Evolutionary conservation across 2,888 invertebrate species (phyloP), one percentile per base, ranked within the genome.

Genomic region (Dascillus cervinus): DNA sequence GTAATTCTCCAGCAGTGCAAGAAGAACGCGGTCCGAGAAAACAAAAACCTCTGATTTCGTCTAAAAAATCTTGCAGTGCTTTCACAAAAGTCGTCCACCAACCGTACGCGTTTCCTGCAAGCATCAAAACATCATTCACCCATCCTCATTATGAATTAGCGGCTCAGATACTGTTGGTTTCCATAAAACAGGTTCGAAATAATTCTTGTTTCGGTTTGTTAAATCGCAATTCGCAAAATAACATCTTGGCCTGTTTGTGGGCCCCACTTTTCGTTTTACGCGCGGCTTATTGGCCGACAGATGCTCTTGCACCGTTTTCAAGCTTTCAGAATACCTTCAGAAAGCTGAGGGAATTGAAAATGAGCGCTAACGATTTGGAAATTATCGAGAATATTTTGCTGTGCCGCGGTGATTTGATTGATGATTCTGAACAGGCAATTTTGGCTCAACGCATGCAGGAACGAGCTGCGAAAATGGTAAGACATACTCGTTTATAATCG

Each of bases 1-100:
- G n/a, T n/a, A n/a, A n/a, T n/a, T n/a, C n/a, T n/a, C n/a, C 49
- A 83, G 87, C 88, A 10, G 88, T 88, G 0, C 88, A 89, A 65
- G 82, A 84, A 57, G 88, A 88, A 59, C 69, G 88, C 31, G 88
- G 88, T 1, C 88, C 88, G 0, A 66, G 87, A 32, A 75, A 73
- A 56, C 48, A 62, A 24, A 54, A 64, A 56, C 38, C 39, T n/a
- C 13, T 24, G 9, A 19, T 13, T 6, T 13, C 9, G n/a, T 28
- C 22, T 23, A 26, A 13, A 22, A 37, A 20, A n/a, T 6, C 22
- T n/a, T n/a, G n/a, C 6, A 22, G 22, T 9, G 9, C 6, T 4
- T 22, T 22, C 9, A 21, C 36, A 3, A 34, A 21, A 11, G 24
- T 25, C 4, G 4, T 13, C 4, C 11, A 23, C n/a, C 8, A 26